Evolutionary conservation across 2,797 vertebrate species (phyloP).

Genomic region (Erpetoichthys calabaricus): DNA sequence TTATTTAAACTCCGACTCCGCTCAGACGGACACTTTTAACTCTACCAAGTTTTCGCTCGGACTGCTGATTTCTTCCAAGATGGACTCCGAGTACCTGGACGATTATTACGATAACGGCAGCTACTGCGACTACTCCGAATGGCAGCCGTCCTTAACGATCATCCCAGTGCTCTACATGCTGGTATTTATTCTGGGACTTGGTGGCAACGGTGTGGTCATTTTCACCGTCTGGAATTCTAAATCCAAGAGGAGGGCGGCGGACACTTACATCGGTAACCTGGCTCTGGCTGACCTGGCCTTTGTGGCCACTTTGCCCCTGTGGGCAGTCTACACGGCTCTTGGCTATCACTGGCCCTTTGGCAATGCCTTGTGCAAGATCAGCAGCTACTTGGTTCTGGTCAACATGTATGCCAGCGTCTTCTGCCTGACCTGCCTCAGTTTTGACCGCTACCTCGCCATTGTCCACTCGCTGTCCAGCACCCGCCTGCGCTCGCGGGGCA

Average conservation of each 20-base stretch:
- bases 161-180: constrained; percentile 75
- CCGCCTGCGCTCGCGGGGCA: constrained; percentile 47
- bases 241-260: constrained; percentile 60
- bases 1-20: no score
- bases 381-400: constrained; percentile 75
- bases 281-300: constrained; percentile 79
- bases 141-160: constrained; percentile 65
- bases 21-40: not conserved
- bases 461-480: constrained; percentile 63
- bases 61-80: constrained; percentile 18
- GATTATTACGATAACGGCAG: constrained; percentile 55
- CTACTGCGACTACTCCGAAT: constrained; percentile 56
- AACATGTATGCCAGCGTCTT: constrained; percentile 87
- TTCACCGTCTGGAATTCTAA: constrained; percentile 73
- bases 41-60: constrained; percentile 1
- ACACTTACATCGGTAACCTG: constrained; percentile 77
- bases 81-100: constrained; percentile 44
- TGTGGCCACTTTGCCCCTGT: constrained; percentile 68
- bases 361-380: constrained; percentile 73
- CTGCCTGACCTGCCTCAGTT: constrained; percentile 77
- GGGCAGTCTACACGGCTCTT: constrained; percentile 78
- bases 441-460: constrained; percentile 78
- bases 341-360: constrained; percentile 86
- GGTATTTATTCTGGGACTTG: constrained; percentile 72
- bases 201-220: constrained; percentile 74